Conservation (phyloP, 1,140 invertebrate genomes). For the Cardiocondyla obscurior region DNA sequence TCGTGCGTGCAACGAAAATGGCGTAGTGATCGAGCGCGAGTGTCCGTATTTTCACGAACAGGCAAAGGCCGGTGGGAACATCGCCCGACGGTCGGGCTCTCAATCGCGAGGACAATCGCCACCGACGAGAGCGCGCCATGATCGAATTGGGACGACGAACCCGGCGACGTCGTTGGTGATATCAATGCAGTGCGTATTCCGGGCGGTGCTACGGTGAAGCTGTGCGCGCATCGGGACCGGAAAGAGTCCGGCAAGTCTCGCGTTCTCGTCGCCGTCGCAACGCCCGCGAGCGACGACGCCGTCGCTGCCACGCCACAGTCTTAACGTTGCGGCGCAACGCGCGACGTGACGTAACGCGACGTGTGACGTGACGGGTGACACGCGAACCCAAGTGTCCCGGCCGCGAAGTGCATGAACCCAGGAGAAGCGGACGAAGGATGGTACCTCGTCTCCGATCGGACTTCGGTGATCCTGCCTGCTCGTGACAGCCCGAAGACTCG, state of each 20-base stretch:
- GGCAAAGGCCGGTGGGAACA: background rate
- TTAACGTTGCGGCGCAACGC: conserved; percentile 6
- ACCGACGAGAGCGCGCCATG: conserved; percentile 32
- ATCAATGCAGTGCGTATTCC: conserved; percentile 21
- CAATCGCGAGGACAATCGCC: conserved; percentile 1
- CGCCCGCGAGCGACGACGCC: conserved; percentile 1
- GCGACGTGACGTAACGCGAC: background rate
- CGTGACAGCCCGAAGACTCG: conserved; percentile 78
- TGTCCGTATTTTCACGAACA: background rate
- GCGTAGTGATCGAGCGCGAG: conserved; percentile 64
- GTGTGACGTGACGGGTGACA: background rate
- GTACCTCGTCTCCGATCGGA: conserved; percentile 30
- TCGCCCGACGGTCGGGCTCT: background rate
- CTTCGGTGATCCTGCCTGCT: conserved; percentile 70
- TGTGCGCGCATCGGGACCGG: background rate
- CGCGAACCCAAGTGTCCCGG: conserved; percentile 2
- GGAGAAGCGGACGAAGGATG: background rate
- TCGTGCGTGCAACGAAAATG: conserved; percentile 72
- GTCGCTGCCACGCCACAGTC: conserved; percentile 3
- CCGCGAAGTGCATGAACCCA: conserved; percentile 8
- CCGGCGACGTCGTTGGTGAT: conserved; percentile 30
- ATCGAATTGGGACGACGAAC: conserved; percentile 40
- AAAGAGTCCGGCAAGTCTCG: background rate
- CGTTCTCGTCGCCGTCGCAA: background rate
- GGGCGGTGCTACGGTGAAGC: conserved; percentile 39